Conservation (phyloP, 35 echinoderm and acorn worm genomes). For the Holothuria glaberrima region DNA sequence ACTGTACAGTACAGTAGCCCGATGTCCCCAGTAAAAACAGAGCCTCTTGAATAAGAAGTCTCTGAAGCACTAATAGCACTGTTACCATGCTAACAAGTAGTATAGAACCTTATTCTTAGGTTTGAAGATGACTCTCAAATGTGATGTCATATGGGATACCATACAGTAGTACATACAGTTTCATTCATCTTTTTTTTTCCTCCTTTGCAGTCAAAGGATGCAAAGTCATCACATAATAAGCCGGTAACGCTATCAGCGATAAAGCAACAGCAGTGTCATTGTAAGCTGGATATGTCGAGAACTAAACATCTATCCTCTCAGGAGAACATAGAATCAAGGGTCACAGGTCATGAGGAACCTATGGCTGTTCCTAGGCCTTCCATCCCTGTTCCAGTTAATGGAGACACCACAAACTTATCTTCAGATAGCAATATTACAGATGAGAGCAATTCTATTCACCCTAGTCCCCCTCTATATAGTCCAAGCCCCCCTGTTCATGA, state of each 20-base stretch:
- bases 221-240: conserved; percentile 41
- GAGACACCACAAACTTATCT: neutral
- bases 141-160: too few species aligned
- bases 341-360: conserved; percentile 27
- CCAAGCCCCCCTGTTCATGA: neutral
- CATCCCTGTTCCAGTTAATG: neutral
- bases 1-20: too few species aligned
- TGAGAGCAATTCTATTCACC: conserved; percentile 26
- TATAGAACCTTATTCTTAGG: too few species aligned
- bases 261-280: conserved; percentile 9
- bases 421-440: conserved; percentile 41
- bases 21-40: too few species aligned
- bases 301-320: neutral
- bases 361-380: conserved; percentile 24
- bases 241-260: neutral
- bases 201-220: conserved; percentile 48
- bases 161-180: neutral
- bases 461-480: conserved; percentile 21
- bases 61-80: too few species aligned
- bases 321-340: conserved; percentile 22
- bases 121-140: too few species aligned
- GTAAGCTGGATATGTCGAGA: neutral
- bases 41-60: too few species aligned
- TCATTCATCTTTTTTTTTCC: neutral
- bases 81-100: too few species aligned